phyloP scores from a whole-genome alignment of 2,113 vertebrate species.

The Xiphophorus couchianus region DNA sequence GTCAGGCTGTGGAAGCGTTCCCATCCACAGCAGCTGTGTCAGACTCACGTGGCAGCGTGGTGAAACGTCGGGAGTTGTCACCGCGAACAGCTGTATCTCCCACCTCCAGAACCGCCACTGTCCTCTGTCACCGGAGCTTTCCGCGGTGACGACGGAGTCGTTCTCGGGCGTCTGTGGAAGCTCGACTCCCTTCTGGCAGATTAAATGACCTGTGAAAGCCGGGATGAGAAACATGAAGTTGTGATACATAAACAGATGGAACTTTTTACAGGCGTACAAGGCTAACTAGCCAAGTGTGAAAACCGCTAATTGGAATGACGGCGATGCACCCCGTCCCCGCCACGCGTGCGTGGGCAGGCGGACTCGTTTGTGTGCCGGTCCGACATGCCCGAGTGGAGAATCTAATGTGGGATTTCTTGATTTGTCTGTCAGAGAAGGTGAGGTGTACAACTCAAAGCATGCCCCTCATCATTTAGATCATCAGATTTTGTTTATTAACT shows the following conservation, averaged over 20 bases:
- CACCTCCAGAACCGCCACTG: constrained; percentile 16
- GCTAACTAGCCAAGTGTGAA: constrained; percentile 61
- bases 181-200: constrained; percentile 32
- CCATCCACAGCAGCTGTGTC: constrained; percentile 9
- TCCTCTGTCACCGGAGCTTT: constrained; percentile 29
- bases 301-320: constrained; percentile 53
- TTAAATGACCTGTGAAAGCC: constrained; percentile 53
- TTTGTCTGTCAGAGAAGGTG: constrained; percentile 17
- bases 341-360: constrained; percentile 18
- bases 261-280: constrained; percentile 35
- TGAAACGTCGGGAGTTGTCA: constrained; percentile 28
- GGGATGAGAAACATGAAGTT: constrained; percentile 38
- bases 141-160: constrained; percentile 25
- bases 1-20: constrained; percentile 15
- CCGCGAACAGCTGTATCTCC: constrained; percentile 9
- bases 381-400: constrained; percentile 11
- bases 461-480: neutral
- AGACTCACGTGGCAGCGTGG: neutral
- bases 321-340: constrained; percentile 16
- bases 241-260: constrained; percentile 55
- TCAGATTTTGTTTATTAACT: neutral
- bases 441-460: constrained; percentile 6
- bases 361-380: constrained; percentile 19
- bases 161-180: constrained; percentile 29
- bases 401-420: constrained; percentile 23